Base-by-base conservation (phyloP, 2,797 vertebrate species). In the Podargus strigoides region DNA sequence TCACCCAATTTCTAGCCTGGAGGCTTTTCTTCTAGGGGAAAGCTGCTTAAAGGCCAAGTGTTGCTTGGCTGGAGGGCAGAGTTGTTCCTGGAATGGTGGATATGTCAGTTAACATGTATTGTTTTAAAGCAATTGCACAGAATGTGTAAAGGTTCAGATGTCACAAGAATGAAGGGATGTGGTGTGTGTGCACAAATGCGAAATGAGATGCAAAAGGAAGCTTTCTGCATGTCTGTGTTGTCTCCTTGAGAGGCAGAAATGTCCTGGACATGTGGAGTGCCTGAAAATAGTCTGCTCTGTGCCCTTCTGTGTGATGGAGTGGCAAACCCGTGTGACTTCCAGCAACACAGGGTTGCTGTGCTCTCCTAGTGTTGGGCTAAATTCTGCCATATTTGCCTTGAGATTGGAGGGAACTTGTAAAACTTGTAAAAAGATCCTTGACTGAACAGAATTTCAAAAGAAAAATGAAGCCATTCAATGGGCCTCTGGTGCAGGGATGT, bases 21-120 rank as follows among this genome's bases (percentile, higher is more conserved):
- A 76, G 63, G 50, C 46, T 79, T 85, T 81, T 30, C 39, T 13
- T 32, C 15, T 63, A 47, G 47, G 14, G 6, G 8, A 16, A 56
- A 23, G 56, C 8, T 49, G 30, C 36, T 60, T 27, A 7, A 55
- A 76, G 44, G 49, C 49, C 18, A 3, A 22, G 4, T 5, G 1
- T 17, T 76, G 42, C 72, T 60, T 69, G 82, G 83, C 64, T 86
- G 86, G 91, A 97, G 84, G 58, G 80, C 36, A 50, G 19, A 93
- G 56, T 28, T 91, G 83, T 59, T 93, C 70, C 75, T 83, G 87
- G 67, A 67, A 36, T 22, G 75, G 60, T 84, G 78, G 63, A 53
- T 78, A 19, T 62, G 53, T 44, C 76, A 72, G 69, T 56, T 85
- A 53, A 91, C 62, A 3, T 36, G 27, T 32, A 34, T 85, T 75